Evolutionary conservation across 2,113 vertebrate species (phyloP).

Genomic region (Maccullochella peelii): DNA sequence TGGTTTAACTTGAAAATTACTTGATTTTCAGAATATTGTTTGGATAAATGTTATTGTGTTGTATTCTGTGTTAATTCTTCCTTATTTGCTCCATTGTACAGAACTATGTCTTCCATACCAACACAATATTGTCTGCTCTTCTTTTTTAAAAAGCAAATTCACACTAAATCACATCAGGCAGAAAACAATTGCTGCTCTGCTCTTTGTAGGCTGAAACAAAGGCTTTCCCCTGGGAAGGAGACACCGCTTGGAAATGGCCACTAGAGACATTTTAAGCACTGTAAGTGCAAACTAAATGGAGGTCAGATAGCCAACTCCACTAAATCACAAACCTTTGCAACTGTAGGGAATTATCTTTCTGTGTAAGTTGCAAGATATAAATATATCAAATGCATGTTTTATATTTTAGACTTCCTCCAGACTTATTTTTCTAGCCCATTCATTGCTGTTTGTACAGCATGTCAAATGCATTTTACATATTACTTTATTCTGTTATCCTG

Average conservation of each 20-base stretch:
- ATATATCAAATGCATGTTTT: conserved; percentile 7
- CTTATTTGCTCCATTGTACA: neutral
- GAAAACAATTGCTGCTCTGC: conserved; percentile 56
- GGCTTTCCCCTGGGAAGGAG: conserved; percentile 13
- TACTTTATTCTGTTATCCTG: neutral
- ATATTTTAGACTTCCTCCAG: neutral
- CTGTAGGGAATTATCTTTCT: conserved; percentile 13
- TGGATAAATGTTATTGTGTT: conserved; percentile 15
- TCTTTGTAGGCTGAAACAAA: conserved; percentile 37
- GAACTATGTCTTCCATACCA: conserved; percentile 15
- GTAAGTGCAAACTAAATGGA: conserved; percentile 36
- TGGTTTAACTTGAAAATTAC: neutral
- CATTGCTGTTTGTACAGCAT: neutral
- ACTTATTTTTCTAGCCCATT: neutral
- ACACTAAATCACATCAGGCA: conserved; percentile 57
- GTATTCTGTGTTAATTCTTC: conserved; percentile 4
- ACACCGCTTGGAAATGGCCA: conserved; percentile 31
- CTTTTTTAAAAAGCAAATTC: conserved; percentile 61
- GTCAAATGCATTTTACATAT: neutral
- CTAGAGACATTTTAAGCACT: conserved; percentile 46
- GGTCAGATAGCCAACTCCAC: conserved; percentile 24
- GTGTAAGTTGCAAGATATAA: neutral
- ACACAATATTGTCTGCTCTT: conserved; percentile 51
- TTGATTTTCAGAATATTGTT: neutral
- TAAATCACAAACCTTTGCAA: conserved; percentile 29